Conservation (phyloP, 2,888 invertebrate genomes). For the Epirrhoe tristata region DNA sequence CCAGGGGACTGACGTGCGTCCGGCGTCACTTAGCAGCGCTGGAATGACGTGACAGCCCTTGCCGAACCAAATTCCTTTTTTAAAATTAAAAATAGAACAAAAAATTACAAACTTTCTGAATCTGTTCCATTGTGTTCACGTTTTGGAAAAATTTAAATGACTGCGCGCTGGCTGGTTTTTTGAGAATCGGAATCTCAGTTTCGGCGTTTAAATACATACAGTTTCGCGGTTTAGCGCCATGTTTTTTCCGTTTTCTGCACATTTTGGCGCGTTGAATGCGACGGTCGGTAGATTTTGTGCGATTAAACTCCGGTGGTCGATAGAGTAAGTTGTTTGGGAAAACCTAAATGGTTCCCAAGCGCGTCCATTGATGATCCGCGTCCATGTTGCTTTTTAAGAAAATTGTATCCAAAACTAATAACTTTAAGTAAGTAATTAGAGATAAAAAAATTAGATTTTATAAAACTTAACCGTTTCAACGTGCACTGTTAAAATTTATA, state of each 20-base stretch:
- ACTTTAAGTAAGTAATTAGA: too few species aligned
- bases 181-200: slow-evolving; percentile 74
- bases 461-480: background rate
- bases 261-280: slow-evolving; percentile 76
- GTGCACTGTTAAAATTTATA: background rate
- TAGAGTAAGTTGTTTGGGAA: slow-evolving; percentile 82
- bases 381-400: slow-evolving; percentile 1
- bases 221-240: slow-evolving; percentile 85
- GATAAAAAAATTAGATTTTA: too few species aligned
- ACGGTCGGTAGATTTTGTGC: slow-evolving; percentile 76
- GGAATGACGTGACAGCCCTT: slow-evolving; percentile 85
- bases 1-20: slow-evolving; percentile 82
- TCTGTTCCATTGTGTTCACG: slow-evolving; percentile 85
- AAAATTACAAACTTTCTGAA: slow-evolving; percentile 68
- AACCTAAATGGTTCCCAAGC: slow-evolving; percentile 66
- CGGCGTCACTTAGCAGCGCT: slow-evolving; percentile 85
- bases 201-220: slow-evolving; percentile 85
- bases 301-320: slow-evolving; percentile 78
- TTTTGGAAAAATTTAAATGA: slow-evolving; percentile 85
- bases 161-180: slow-evolving; percentile 77
- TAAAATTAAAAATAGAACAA: slow-evolving; percentile 78
- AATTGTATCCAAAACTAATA: background rate
- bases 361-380: slow-evolving; percentile 56
- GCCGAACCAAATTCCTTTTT: slow-evolving; percentile 82
- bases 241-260: slow-evolving; percentile 84